A percentile compares a stretch with the other conserved stretches of the same genome.
Conservation (phyloP, 37 sponge, comb jelly and placozoan species). For the Chondrilla cf. caribensis region DNA sequence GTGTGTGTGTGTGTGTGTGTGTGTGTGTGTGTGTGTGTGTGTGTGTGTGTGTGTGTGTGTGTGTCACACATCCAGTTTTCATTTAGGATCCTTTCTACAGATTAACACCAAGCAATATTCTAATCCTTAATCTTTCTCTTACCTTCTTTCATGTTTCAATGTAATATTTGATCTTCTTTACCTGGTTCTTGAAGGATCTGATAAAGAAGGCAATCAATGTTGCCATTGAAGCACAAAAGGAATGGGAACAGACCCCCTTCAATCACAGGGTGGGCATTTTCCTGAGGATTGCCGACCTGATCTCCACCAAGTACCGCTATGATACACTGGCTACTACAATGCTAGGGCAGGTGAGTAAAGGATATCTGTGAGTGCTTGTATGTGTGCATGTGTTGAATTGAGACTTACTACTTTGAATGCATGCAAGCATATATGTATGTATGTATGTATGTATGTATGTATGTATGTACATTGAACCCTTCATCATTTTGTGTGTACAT, state of each 20-base stretch:
- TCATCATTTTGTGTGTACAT: no score
- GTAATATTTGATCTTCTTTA: no score
- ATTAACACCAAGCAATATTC: no score
- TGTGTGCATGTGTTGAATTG: neutral
- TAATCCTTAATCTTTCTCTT: no score
- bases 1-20: no score
- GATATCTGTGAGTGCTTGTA: constrained; percentile 16
- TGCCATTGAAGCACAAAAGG: constrained; percentile 63
- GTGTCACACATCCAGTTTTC: no score
- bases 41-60: no score
- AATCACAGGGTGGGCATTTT: constrained; percentile 87
- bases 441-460: no score
- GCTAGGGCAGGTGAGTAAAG: constrained; percentile 89
- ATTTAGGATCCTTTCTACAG: no score
- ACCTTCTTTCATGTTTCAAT: no score
- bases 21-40: no score
- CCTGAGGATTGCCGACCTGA: constrained; percentile 77
- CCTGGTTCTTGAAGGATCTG: constrained; percentile 40
- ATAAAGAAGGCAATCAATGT: constrained; percentile 80
- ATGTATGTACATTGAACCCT: no score
- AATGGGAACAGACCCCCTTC: constrained; percentile 89
- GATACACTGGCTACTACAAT: constrained; percentile 86
- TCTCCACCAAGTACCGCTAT: constrained; percentile 79
- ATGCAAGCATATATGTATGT: neutral
- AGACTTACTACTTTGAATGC: neutral